These are phyloP conservation scores for Lepidotrigona ventralis DNA, from an alignment of 1,140 invertebrate genomes.

Conservation along the genomic window DNA sequence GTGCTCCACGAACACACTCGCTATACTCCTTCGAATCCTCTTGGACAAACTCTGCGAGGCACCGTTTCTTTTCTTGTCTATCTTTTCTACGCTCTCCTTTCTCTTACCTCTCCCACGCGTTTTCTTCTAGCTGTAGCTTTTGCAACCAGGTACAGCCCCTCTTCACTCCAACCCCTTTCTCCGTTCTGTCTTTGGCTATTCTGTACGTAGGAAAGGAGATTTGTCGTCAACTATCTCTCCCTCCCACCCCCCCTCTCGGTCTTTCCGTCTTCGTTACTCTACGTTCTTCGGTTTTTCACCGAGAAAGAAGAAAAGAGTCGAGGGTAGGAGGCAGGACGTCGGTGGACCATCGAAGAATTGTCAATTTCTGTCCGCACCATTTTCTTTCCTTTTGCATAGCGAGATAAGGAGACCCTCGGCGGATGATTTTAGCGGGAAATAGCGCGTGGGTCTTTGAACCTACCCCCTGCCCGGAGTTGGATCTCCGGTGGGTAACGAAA, in stretches of 20 bases:
- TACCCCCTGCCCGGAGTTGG: slow-evolving; percentile 33
- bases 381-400: slow-evolving; percentile 57
- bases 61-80: slow-evolving; percentile 36
- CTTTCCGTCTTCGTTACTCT: not conserved
- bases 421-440: slow-evolving; percentile 65
- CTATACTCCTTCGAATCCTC: slow-evolving; percentile 63
- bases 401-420: slow-evolving; percentile 59
- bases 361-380: slow-evolving; percentile 57
- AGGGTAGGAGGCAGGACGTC: not conserved
- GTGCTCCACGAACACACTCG: slow-evolving; percentile 52
- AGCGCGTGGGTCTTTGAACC: slow-evolving; percentile 54
- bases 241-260: not conserved
- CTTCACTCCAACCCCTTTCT: not conserved
- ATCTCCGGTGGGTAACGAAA: slow-evolving; percentile 42
- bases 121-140: slow-evolving; percentile 15
- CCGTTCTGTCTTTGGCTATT: slow-evolving; percentile 33
- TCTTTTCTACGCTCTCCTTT: slow-evolving; percentile 18
- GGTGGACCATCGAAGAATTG: slow-evolving; percentile 53
- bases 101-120: not conserved
- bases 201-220: slow-evolving; percentile 49
- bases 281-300: slow-evolving; percentile 20
- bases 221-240: slow-evolving; percentile 32
- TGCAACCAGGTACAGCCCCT: slow-evolving; percentile 2
- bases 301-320: not conserved
- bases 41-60: slow-evolving; percentile 71